Evolutionary conservation across 2,113 vertebrate genomes (phyloP).

Genomic region (Indicator indicator): DNA sequence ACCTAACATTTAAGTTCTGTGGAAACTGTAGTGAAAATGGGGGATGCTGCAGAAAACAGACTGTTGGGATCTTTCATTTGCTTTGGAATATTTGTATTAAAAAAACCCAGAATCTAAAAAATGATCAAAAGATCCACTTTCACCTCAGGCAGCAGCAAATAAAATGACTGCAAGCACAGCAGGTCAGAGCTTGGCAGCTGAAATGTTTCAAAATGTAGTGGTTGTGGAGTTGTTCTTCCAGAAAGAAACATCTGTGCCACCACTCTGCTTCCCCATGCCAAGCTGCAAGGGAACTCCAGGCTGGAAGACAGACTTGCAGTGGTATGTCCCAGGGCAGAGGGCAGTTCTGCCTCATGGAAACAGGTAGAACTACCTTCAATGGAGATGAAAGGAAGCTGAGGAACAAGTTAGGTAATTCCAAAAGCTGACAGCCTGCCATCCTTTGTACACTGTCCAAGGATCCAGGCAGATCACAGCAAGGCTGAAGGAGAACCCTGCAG

Average conservation of each 20-base stretch:
- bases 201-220: background rate
- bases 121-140: background rate
- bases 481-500: background rate
- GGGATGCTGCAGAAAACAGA: background rate
- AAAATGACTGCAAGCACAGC: background rate
- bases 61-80: background rate
- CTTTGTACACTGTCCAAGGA: background rate
- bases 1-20: background rate
- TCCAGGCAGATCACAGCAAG: background rate
- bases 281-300: background rate
- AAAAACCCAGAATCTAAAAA: background rate
- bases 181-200: background rate
- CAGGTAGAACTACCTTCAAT: background rate
- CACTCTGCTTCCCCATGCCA: background rate
- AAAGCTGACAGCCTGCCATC: background rate
- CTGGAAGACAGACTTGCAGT: background rate
- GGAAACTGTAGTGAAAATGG: background rate
- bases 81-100: background rate
- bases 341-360: background rate
- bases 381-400: background rate
- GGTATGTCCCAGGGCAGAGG: background rate
- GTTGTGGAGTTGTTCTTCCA: background rate
- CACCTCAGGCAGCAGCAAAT: background rate
- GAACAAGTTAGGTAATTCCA: background rate
- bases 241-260: background rate